Percentiles rank a stretch among this genome's conserved stretches.
These are phyloP conservation scores for Steatocranus sp. DNA, from an alignment of 2,797 vertebrate species.

Conservation along the genomic window DNA sequence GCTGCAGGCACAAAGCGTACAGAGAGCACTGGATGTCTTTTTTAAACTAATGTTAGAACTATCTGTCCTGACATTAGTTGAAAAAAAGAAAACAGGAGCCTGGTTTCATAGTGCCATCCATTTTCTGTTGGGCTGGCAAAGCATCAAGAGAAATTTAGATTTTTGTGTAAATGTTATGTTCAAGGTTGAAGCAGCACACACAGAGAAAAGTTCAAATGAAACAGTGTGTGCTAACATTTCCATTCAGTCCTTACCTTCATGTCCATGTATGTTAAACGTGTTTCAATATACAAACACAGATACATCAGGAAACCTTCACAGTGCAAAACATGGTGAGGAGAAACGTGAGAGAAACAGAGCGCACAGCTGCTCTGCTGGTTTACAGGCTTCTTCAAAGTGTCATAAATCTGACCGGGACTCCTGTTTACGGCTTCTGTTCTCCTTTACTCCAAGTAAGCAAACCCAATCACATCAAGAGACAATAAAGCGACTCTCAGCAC, in stretches of 20 bases:
- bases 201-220: not conserved
- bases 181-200: rapidly evolving
- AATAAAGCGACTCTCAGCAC: constrained; percentile 36
- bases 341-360: constrained; percentile 25
- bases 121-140: rapidly evolving
- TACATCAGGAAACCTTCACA: rapidly evolving
- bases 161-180: not conserved
- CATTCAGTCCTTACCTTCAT: not conserved
- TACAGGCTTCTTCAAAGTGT: constrained; percentile 59
- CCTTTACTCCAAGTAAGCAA: constrained; percentile 55
- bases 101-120: rapidly evolving
- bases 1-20: no score
- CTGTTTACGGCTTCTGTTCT: constrained; percentile 63
- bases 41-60: rapidly evolving
- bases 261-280: not conserved
- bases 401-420: constrained; percentile 56
- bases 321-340: not conserved
- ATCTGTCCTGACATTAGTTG: rapidly evolving
- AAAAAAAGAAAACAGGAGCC: rapidly evolving
- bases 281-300: not conserved
- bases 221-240: rapidly evolving
- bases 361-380: constrained; percentile 71
- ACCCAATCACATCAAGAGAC: constrained; percentile 50
- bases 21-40: not conserved
- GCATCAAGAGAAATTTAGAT: not conserved